These are phyloP conservation scores for Marmota monax DNA, from an alignment of 2,113 vertebrate species.

Conservation along the genomic window DNA sequence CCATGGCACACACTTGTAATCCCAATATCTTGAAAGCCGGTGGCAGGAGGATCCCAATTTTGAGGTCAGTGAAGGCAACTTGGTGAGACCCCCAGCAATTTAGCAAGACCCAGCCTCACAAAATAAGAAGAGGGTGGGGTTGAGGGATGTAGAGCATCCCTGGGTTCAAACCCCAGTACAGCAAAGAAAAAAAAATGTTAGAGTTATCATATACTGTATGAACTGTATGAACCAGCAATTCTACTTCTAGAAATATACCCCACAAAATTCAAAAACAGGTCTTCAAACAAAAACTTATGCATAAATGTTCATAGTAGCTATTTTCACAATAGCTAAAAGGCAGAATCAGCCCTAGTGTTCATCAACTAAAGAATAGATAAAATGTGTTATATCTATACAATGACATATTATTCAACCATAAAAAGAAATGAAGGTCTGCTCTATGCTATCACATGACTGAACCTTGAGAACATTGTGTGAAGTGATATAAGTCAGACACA, in stretches of 20 bases:
- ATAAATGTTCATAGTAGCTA: neutral
- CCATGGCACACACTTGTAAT: too few species aligned
- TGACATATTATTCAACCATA: neutral
- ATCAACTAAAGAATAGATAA: neutral
- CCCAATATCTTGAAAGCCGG: too few species aligned
- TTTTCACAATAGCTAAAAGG: neutral
- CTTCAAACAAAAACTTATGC: neutral
- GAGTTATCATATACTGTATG: neutral
- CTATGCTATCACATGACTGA: neutral
- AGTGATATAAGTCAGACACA: constrained; percentile 37
- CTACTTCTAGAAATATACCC: neutral
- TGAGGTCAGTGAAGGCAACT: too few species aligned
- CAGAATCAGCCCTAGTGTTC: neutral
- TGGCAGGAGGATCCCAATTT: too few species aligned
- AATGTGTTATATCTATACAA: neutral
- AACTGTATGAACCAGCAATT: neutral
- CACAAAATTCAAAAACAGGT: neutral
- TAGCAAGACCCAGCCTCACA: too few species aligned
- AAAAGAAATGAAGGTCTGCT: neutral
- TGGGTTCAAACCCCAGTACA: too few species aligned
- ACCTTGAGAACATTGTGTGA: neutral
- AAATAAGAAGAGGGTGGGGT: too few species aligned
- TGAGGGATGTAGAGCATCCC: too few species aligned
- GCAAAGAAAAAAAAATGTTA: too few species aligned
- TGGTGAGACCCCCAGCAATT: too few species aligned